These are phyloP conservation scores for Polymixis lichenea DNA, from an alignment of 2,888 invertebrate species.

Conservation along the genomic window DNA sequence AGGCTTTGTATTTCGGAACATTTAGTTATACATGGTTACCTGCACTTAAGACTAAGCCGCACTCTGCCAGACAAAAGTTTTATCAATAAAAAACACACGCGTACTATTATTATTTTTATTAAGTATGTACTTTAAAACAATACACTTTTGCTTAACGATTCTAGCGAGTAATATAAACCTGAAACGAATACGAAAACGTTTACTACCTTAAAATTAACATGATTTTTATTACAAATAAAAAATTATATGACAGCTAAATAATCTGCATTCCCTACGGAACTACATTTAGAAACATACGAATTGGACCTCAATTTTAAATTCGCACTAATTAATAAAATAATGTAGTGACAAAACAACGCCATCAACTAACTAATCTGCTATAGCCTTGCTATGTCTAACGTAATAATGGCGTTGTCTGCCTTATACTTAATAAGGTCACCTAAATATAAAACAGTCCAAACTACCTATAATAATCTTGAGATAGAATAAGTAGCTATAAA, in stretches of 20 bases:
- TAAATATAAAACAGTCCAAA: slow-evolving; percentile 76
- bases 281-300: slow-evolving; percentile 87
- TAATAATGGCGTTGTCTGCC: slow-evolving; percentile 67
- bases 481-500: slow-evolving; percentile 64
- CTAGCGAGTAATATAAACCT: slow-evolving; percentile 88
- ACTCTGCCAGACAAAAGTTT: slow-evolving; percentile 58
- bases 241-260: slow-evolving; percentile 77
- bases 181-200: slow-evolving; percentile 85
- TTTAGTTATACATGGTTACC: slow-evolving; percentile 74
- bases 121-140: slow-evolving; percentile 86
- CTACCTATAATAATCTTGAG: slow-evolving; percentile 64
- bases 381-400: slow-evolving; percentile 68
- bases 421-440: slow-evolving; percentile 70
- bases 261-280: slow-evolving; percentile 79
- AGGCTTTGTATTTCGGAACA: slow-evolving; percentile 79
- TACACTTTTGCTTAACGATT: slow-evolving; percentile 88
- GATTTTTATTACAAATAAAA: slow-evolving; percentile 85
- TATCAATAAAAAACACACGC: slow-evolving; percentile 74
- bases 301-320: slow-evolving; percentile 90
- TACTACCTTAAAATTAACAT: slow-evolving; percentile 87
- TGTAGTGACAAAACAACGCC: slow-evolving; percentile 73
- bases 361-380: slow-evolving; percentile 68
- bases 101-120: slow-evolving; percentile 85
- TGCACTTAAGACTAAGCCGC: slow-evolving; percentile 73
- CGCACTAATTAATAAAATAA: slow-evolving; percentile 84